phyloP scores from a whole-genome alignment of 2,888 invertebrate species.

The Melikaiella ostensackeni region DNA sequence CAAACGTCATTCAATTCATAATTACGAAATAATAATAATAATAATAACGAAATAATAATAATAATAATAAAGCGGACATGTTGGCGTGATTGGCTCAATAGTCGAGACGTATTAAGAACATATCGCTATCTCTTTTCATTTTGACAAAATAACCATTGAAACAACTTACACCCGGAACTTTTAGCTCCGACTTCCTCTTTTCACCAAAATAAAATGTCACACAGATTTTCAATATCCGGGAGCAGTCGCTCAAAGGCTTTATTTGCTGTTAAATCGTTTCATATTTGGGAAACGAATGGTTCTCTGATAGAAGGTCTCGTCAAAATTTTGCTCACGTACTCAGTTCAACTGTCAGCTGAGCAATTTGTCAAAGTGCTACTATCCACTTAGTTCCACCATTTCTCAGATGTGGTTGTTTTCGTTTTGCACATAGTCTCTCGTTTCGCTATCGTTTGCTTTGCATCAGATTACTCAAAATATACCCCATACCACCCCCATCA shows the following conservation, averaged over 20 bases:
- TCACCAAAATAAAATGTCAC: background rate
- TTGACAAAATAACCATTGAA: too few relatives aligned
- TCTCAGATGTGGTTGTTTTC: background rate
- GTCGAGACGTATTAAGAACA: too few relatives aligned
- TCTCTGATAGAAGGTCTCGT: background rate
- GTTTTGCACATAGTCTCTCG: background rate
- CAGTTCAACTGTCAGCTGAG: background rate
- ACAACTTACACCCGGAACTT: too few relatives aligned
- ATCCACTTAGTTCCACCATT: constrained; percentile 3
- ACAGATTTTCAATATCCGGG: background rate
- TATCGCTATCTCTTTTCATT: too few relatives aligned
- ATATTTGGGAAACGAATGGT: background rate
- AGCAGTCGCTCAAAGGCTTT: background rate
- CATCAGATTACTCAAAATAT: background rate
- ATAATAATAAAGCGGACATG: too few relatives aligned
- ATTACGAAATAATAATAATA: too few relatives aligned
- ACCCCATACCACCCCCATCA: background rate
- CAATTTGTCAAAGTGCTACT: background rate
- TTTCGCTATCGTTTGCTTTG: background rate
- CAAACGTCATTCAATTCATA: too few relatives aligned
- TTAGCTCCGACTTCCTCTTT: too few relatives aligned
- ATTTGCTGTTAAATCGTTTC: background rate
- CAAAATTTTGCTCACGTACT: background rate
- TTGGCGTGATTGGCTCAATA: too few relatives aligned
- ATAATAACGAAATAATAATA: too few relatives aligned